Evolutionary conservation across 2,113 vertebrate species (phyloP).

Genomic region (Lipophrys pholis): DNA sequence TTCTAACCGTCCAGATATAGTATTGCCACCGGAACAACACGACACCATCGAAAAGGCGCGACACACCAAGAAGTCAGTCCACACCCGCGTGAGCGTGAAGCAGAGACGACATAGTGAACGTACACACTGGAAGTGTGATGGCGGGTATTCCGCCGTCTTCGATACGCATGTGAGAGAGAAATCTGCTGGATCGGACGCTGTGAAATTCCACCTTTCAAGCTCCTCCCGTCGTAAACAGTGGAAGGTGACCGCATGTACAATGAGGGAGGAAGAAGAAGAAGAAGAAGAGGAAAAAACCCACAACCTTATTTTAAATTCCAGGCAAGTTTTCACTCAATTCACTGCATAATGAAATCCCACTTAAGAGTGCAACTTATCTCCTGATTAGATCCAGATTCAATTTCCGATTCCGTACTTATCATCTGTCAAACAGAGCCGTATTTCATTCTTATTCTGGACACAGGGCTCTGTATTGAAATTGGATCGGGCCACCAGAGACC

Average conservation of each 20-base stretch:
- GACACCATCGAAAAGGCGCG: constrained; percentile 55
- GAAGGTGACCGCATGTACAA: constrained; percentile 23
- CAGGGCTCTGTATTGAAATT: constrained; percentile 62
- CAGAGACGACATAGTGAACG: constrained; percentile 58
- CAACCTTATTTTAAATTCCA: constrained; percentile 21
- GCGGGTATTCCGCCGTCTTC: constrained; percentile 34
- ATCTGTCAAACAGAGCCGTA: constrained; percentile 61
- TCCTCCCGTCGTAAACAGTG: constrained; percentile 51
- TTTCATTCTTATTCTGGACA: constrained; percentile 66
- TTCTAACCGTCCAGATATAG: constrained; percentile 7
- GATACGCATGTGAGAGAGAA: constrained; percentile 47
- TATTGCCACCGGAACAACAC: constrained; percentile 59
- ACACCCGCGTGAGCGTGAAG: constrained; percentile 58
- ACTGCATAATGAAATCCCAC: constrained; percentile 45
- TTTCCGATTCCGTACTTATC: constrained; percentile 47
- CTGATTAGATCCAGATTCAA: constrained; percentile 50
- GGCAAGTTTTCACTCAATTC: constrained; percentile 31
- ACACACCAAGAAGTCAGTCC: constrained; percentile 43
- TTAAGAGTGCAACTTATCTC: constrained; percentile 25
- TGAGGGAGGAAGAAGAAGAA: constrained; percentile 38
- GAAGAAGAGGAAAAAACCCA: too few relatives aligned
- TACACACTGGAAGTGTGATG: constrained; percentile 34
- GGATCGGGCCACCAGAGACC: constrained; percentile 69
- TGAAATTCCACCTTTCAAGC: constrained; percentile 66
- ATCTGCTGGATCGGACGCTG: constrained; percentile 43